Conservation (phyloP, 2,113 vertebrate genomes). For the Morphnarchus princeps region DNA sequence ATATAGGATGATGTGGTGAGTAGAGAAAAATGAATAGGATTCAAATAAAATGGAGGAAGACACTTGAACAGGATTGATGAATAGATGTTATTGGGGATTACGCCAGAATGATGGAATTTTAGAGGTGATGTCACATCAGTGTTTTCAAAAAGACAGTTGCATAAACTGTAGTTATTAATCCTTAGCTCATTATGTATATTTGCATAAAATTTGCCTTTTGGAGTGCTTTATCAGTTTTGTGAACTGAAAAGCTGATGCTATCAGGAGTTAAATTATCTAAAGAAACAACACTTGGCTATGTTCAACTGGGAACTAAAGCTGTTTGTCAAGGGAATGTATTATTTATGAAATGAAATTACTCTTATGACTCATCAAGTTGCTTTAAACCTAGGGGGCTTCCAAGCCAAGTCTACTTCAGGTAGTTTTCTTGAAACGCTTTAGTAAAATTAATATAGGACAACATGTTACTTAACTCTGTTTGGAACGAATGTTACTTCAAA, state of each 20-base stretch:
- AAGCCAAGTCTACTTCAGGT: not conserved
- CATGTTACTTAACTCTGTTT: not conserved
- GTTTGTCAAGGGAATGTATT: not conserved
- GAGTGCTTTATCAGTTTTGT: not conserved
- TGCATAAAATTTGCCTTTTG: not conserved
- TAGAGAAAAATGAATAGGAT: not conserved
- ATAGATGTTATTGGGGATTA: not conserved
- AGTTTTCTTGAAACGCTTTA: not conserved
- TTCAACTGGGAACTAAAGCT: not conserved
- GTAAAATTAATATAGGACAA: not conserved
- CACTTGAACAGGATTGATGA: not conserved
- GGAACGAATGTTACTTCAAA: not conserved
- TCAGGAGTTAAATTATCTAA: not conserved
- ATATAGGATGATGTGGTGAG: rapidly evolving
- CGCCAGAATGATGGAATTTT: not conserved
- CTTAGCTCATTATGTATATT: not conserved
- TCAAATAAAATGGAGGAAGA: not conserved
- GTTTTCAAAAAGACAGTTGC: not conserved
- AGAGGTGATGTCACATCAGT: not conserved
- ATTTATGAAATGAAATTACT: not conserved
- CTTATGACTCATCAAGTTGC: not conserved
- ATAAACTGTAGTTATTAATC: not conserved
- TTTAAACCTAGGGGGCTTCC: not conserved
- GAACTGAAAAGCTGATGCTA: not conserved
- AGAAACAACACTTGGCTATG: not conserved